Conservation (phyloP, 2,888 invertebrate genomes). For the Isoperla grammatica region DNA sequence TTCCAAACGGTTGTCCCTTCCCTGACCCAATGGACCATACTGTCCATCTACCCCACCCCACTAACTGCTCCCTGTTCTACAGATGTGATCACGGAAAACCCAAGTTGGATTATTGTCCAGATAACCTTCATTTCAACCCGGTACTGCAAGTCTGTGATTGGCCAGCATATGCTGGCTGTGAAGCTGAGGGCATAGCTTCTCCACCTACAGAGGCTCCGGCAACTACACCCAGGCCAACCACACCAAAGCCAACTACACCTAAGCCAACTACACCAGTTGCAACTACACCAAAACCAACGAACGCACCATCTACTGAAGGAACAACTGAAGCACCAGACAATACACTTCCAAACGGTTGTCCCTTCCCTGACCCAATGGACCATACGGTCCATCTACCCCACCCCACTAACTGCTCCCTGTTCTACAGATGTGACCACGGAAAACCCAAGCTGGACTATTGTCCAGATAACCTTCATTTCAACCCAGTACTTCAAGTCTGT, state of each 20-base stretch:
- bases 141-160: conserved; percentile 33
- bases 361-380: conserved; percentile 4
- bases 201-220: too few species aligned
- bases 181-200: too few species aligned
- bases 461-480: conserved; percentile 33
- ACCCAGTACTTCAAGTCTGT: conserved; percentile 31
- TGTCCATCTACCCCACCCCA: conserved; percentile 15
- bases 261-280: too few species aligned
- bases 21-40: conserved; percentile 12
- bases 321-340: too few species aligned
- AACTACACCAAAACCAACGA: too few species aligned
- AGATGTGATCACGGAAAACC: conserved; percentile 32
- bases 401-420: conserved; percentile 19
- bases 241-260: too few species aligned
- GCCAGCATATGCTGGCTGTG: conserved; percentile 31
- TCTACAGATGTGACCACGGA: conserved; percentile 33
- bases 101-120: conserved; percentile 31
- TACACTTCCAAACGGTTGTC: conserved; percentile 12
- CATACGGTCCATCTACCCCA: conserved; percentile 19
- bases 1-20: conserved; percentile 13
- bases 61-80: conserved; percentile 27
- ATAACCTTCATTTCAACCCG: conserved; percentile 32
- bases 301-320: too few species aligned
- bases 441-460: conserved; percentile 31
- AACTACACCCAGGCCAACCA: too few species aligned